phyloP scores from a whole-genome alignment of 1,140 invertebrate species.

The Zaprionus davidi region DNA sequence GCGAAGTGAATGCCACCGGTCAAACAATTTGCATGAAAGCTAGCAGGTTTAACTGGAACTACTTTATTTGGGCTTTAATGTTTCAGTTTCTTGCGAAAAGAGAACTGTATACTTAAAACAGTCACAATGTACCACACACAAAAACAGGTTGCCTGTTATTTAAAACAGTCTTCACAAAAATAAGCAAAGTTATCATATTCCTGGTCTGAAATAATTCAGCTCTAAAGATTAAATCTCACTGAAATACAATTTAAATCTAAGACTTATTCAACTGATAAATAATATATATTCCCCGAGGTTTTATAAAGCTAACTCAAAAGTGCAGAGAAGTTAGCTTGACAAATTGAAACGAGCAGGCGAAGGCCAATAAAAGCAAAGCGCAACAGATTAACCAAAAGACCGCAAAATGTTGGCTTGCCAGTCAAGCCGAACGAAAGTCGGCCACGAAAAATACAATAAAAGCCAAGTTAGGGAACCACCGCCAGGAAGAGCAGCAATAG shows the following conservation, averaged over 20 bases:
- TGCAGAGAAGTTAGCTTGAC: slow-evolving; percentile 13
- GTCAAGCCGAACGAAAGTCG: slow-evolving; percentile 14
- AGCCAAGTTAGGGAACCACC: not conserved
- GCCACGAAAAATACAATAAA: slow-evolving; percentile 27
- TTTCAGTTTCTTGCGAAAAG: not conserved
- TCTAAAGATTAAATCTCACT: not conserved
- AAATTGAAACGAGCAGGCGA: slow-evolving; percentile 48
- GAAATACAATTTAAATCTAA: not conserved
- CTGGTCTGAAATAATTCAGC: not conserved
- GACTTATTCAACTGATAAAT: not conserved
- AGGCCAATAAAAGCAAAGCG: slow-evolving; percentile 65
- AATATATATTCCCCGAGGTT: not conserved
- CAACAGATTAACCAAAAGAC: slow-evolving; percentile 59
- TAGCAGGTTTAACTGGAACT: slow-evolving; percentile 10
- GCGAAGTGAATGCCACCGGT: not conserved
- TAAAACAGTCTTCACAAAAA: not conserved
- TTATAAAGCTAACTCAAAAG: not conserved
- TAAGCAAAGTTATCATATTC: no score
- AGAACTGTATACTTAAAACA: slow-evolving; percentile 19
- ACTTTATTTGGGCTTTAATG: not conserved
- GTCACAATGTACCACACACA: not conserved
- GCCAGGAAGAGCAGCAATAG: not conserved
- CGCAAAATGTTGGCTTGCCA: slow-evolving; percentile 34
- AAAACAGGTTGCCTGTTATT: no score
- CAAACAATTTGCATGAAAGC: slow-evolving; percentile 50